Base-by-base conservation (phyloP, 1,140 invertebrate genomes). In the Drosophila pseudoobscura region DNA sequence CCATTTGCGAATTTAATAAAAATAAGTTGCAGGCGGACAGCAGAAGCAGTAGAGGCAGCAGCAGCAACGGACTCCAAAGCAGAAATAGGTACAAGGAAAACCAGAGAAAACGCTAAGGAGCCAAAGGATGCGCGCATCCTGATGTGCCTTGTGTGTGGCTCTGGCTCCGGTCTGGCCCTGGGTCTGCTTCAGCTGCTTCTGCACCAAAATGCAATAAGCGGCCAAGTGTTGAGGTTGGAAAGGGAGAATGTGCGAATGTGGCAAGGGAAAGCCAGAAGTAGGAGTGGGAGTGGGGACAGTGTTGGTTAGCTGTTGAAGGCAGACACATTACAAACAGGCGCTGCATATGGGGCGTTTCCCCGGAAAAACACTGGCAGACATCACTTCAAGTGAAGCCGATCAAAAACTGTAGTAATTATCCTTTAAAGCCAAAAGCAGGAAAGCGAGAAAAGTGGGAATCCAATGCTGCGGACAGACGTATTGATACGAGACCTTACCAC, bases 1-100 rank as follows among this genome's bases (percentile, higher is more conserved):
- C 83, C 83, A 87, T 87, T 87, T 87, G 75, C 83, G 83, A 87
- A 88, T 87, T 87, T 87, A 87, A 88, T 87, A 87, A 87, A 87
- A 88, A 87, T 87, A 87, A 83, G 83, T 87, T 87, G 83, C 78
- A 79, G 78, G 79, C 83, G 71, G 62, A 77, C 69, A 49, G 31
- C 31, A 31, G 31, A 3, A 31, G 31, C 31, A 29, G 17, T 24
- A 44, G 51, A 47, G 45, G 65, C 62, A 52, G 51, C 31, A 11
- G 7, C 59, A 51, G 46, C 11, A 17, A 13, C 6, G 35, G 35
- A 39, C 11, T 39, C 11, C 35, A 39, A 39, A 39, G 35, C 11
- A 39, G 31, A 35, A 35, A 3, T 35, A 8, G 31, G 8, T 9
- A 3, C 31, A 8, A 9, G 35, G 3, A 39, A 9, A 39, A 4